Conservation (phyloP, 1,140 invertebrate genomes). For the Trichogramma pretiosum region DNA sequence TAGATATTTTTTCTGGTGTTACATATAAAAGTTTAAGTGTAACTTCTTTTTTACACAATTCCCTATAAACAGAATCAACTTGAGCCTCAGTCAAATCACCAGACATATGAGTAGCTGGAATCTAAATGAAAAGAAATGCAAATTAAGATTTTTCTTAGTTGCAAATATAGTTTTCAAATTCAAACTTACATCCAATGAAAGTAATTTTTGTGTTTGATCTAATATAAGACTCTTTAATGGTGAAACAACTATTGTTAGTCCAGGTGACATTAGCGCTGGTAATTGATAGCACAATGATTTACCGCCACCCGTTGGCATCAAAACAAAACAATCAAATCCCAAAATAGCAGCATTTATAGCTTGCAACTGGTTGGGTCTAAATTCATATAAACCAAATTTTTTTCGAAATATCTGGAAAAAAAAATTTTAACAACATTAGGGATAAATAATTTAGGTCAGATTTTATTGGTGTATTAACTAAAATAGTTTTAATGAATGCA, state of each 20-base stretch:
- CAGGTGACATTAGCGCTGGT: slow-evolving; percentile 60
- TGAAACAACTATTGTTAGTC: slow-evolving; percentile 88
- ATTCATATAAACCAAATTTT: slow-evolving; percentile 78
- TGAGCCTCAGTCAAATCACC: slow-evolving; percentile 55
- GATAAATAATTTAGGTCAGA: too few species aligned
- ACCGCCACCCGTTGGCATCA: slow-evolving; percentile 98
- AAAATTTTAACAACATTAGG: too few species aligned
- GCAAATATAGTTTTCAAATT: background rate
- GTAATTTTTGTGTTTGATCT: slow-evolving; percentile 87
- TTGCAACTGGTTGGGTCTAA: slow-evolving; percentile 86
- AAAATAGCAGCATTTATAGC: slow-evolving; percentile 88
- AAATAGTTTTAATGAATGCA: background rate
- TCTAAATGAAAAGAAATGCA: too few species aligned
- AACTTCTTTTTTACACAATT: slow-evolving; percentile 55
- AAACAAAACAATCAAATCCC: slow-evolving; percentile 82
- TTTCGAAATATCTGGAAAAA: slow-evolving; percentile 53
- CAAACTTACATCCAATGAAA: slow-evolving; percentile 64
- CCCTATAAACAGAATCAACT: slow-evolving; percentile 57
- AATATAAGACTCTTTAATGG: slow-evolving; percentile 90
- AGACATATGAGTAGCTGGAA: slow-evolving; percentile 67
- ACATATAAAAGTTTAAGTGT: slow-evolving; percentile 84
- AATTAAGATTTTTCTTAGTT: background rate
- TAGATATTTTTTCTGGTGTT: slow-evolving; percentile 89
- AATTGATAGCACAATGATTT: slow-evolving; percentile 96
- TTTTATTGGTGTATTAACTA: too few species aligned